Evolutionary conservation across 2,113 vertebrate genomes (phyloP).

Genomic region (Epinephelus moara): DNA sequence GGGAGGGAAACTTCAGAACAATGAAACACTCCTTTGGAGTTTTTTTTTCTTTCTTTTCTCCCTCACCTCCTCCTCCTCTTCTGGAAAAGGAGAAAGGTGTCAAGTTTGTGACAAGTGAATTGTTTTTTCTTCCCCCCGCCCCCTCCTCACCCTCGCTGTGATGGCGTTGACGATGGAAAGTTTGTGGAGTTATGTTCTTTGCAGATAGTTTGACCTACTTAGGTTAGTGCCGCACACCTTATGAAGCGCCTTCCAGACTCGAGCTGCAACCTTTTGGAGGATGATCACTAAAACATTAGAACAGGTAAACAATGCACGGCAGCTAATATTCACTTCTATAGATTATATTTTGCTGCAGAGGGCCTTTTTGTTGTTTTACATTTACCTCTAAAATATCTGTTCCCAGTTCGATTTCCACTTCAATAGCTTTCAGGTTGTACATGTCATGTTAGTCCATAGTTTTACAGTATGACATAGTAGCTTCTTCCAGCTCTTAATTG

Average conservation of each 20-base stretch:
- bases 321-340: background rate
- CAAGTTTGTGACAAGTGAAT: constrained; percentile 84
- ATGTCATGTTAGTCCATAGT: background rate
- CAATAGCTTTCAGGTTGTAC: background rate
- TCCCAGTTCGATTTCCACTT: background rate
- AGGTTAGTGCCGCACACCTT: constrained; percentile 60
- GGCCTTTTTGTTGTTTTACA: background rate
- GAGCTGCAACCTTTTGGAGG: constrained; percentile 1
- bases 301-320: background rate
- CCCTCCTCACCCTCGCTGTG: constrained; percentile 51
- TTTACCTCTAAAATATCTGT: background rate
- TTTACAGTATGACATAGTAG: background rate
- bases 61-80: constrained; percentile 52
- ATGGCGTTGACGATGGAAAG: constrained; percentile 75
- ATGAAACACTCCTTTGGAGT: constrained; percentile 86
- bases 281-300: background rate
- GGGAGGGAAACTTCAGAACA: constrained; percentile 93
- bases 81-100: constrained; percentile 81
- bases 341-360: background rate
- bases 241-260: background rate
- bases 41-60: constrained; percentile 50
- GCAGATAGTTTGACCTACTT: constrained; percentile 84
- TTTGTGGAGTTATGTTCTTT: constrained; percentile 74
- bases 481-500: background rate
- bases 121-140: constrained; percentile 51